Conservation (phyloP, 2,888 invertebrate species). For the Drosophila phalerata region DNA sequence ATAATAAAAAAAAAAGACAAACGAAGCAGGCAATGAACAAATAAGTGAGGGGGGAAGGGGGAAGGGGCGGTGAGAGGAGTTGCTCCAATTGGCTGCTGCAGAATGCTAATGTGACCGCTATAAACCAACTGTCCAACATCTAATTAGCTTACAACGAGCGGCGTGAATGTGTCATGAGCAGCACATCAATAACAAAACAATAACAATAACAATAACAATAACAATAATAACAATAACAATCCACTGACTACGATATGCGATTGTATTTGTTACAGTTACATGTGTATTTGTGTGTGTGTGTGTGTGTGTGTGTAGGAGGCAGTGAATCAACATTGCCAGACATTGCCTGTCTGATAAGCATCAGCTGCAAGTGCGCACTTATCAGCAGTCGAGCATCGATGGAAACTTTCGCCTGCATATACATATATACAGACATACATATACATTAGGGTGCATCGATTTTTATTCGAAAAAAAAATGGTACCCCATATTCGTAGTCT, state of each 20-base stretch:
- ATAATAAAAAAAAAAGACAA: constrained; percentile 36
- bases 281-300: not conserved
- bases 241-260: constrained; percentile 9
- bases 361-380: constrained; percentile 56
- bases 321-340: constrained; percentile 58
- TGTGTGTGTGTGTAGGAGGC: constrained; percentile 36
- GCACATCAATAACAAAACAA: constrained; percentile 45
- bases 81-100: constrained; percentile 59
- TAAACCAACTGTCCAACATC: constrained; percentile 52
- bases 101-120: constrained; percentile 52
- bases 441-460: too few species aligned
- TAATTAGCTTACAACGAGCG: constrained; percentile 63
- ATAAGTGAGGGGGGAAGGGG: not conserved
- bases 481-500: too few species aligned
- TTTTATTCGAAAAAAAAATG: too few species aligned
- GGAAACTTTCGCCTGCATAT: constrained; percentile 56
- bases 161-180: constrained; percentile 55
- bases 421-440: too few species aligned
- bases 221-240: constrained; percentile 25
- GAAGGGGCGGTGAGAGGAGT: constrained; percentile 17
- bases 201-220: constrained; percentile 26
- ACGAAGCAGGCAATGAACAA: constrained; percentile 42
- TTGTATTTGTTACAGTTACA: constrained; percentile 8
- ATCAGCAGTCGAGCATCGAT: constrained; percentile 48
- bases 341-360: constrained; percentile 51